Base-by-base conservation (phyloP, 2,113 vertebrate species). In the Ptilorrhoa leucosticta region DNA sequence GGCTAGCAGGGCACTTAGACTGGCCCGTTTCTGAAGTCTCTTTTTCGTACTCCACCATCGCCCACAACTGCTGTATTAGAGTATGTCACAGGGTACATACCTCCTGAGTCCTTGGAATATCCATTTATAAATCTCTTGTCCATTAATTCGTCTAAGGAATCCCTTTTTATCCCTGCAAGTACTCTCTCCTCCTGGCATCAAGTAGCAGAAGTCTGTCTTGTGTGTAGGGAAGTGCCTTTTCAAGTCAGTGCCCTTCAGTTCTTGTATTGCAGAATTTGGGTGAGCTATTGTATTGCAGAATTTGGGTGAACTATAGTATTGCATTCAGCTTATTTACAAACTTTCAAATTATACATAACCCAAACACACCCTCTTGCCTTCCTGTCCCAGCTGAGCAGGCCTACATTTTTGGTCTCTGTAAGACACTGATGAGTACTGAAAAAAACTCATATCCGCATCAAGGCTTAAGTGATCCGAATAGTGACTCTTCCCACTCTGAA, bases 401-500 rank as follows among this genome's bases (percentile, higher is more conserved):
- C 31, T 45, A 40, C 5, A 21, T 27, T 71, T 89, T 76, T n/a
- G 30, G 11, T 75, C 31, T 76, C 50, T 69, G 3, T 65, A 39
- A 76, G 35, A 48, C 39, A 54, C 7, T 17, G 28, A 33, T 50
- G 30, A 63, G 68, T 53, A 53, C 5, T 19, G 48, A 83, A 21
- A 30, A 76, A 79, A 86, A 63, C 6, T 21, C 23, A 1, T 35
- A 47, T 79, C 31, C 64, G 8, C 20, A 24, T 14, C 40, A 65
- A 82, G 33, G 33, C 35, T 37, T 69, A n/a, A 8, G 17, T 57
- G 16, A 57, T 33, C 28, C 0, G 0, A 66, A 56, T 3, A 37
- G 28, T 22, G n/a, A 63, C 13, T 30, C 14, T 48, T 66, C 7
- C n/a, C 12, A 23, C 2, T 2, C 51, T 44, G 40, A 56, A 76